phyloP scores from a whole-genome alignment of 1,140 invertebrate species.

The Pseudachorutes palmiensis region DNA sequence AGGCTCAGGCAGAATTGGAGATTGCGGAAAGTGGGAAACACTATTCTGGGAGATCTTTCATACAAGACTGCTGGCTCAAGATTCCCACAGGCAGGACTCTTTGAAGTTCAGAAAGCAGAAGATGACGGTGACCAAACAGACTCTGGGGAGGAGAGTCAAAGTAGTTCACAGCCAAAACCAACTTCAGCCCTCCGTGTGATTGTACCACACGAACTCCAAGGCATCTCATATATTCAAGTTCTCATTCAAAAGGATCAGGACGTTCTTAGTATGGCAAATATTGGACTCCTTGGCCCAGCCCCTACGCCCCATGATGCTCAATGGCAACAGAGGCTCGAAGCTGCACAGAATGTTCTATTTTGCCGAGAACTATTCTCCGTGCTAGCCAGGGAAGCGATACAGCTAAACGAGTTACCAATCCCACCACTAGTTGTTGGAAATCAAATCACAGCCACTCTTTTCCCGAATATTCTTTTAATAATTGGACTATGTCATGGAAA shows the following conservation, averaged over 20 bases:
- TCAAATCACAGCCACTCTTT: constrained; percentile 88
- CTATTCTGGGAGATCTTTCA: constrained; percentile 91
- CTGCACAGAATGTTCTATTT: constrained; percentile 92
- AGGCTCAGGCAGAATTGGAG: constrained; percentile 87
- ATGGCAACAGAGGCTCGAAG: constrained; percentile 92
- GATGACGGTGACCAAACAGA: constrained; percentile 50
- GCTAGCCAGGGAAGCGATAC: constrained; percentile 86
- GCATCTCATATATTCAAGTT: constrained; percentile 91
- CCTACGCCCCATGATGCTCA: constrained; percentile 57
- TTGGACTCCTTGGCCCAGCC: constrained; percentile 53
- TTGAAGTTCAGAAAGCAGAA: constrained; percentile 92
- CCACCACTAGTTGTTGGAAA: constrained; percentile 95
- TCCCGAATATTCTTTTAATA: constrained; percentile 79
- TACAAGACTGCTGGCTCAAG: constrained; percentile 85
- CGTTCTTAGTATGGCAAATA: constrained; percentile 66
- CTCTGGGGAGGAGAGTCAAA: constrained; percentile 44
- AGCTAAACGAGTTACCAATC: constrained; percentile 72
- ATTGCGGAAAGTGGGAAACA: constrained; percentile 87
- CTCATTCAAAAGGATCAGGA: constrained; percentile 86
- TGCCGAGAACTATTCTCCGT: constrained; percentile 95
- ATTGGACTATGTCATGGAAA: constrained; percentile 52
- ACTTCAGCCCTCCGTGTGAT: constrained; percentile 78
- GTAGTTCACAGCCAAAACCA: constrained; percentile 45
- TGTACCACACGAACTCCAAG: constrained; percentile 86
- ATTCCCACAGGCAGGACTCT: constrained; percentile 84